phyloP scores from a whole-genome alignment of 2,113 vertebrate species.

The Pachypanchax playfairii region DNA sequence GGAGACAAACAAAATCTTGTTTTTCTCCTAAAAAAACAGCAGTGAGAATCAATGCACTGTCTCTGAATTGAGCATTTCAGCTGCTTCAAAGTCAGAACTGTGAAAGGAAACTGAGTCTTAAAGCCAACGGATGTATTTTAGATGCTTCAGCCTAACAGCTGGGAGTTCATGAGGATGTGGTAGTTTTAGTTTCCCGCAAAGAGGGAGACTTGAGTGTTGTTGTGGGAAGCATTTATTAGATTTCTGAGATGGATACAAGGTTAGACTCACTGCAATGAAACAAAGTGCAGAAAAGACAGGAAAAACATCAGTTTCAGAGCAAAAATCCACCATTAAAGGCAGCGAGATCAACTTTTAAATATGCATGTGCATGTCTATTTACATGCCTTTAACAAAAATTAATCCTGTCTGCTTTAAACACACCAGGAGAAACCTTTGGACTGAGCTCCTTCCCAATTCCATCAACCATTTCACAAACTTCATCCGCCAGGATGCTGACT shows the following conservation, averaged over 20 bases:
- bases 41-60: not conserved
- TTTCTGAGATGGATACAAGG: slow-evolving; percentile 21
- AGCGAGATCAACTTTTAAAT: not conserved
- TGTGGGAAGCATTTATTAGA: slow-evolving; percentile 33
- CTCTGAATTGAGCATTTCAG: not conserved
- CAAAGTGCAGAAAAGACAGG: not conserved
- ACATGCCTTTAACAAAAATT: not conserved
- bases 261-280: slow-evolving; percentile 11
- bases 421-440: not conserved
- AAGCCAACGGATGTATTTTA: slow-evolving; percentile 3
- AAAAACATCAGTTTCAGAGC: not conserved
- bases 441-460: not conserved
- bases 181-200: slow-evolving; percentile 11
- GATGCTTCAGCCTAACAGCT: slow-evolving; percentile 27
- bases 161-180: slow-evolving; percentile 34
- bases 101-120: not conserved
- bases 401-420: not conserved
- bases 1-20: too few relatives aligned
- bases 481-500: not conserved
- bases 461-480: slow-evolving; percentile 21
- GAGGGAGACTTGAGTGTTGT: slow-evolving; percentile 27
- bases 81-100: not conserved
- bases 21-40: not conserved
- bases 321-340: not conserved
- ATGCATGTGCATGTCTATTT: not conserved